Evolutionary conservation across 2,113 vertebrate species (phyloP).

Genomic region (Cochlearius cochlearius): DNA sequence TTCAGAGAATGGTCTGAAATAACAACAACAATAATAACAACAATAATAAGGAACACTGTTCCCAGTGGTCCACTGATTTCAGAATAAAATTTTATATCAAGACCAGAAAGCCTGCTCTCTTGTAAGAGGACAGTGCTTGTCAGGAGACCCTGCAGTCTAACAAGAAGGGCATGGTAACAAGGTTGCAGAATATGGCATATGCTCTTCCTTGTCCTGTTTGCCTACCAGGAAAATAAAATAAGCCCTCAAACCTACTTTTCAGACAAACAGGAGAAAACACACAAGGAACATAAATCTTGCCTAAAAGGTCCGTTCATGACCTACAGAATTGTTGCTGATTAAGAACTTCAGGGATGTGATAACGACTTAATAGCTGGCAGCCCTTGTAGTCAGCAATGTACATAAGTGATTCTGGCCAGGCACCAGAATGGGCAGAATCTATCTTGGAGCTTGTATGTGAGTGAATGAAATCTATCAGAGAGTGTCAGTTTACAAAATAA

Average conservation of each 20-base stretch:
- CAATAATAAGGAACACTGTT: neutral
- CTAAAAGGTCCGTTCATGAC: neutral
- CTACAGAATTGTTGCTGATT: neutral
- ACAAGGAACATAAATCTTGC: neutral
- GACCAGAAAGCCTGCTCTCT: neutral
- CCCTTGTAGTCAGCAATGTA: neutral
- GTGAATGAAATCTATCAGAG: neutral
- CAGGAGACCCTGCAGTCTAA: neutral
- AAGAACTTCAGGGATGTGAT: neutral
- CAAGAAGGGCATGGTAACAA: neutral
- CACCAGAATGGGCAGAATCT: neutral
- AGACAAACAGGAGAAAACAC: neutral
- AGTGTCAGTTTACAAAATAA: neutral
- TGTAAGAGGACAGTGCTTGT: fast-evolving
- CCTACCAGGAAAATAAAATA: neutral
- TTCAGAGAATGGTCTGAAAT: neutral
- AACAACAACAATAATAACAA: neutral
- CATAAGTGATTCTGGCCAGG: neutral
- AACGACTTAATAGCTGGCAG: neutral
- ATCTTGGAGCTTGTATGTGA: neutral
- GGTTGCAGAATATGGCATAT: neutral
- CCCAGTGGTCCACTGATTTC: neutral
- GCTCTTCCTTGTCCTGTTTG: neutral
- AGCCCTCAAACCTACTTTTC: neutral
- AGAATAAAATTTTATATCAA: neutral